Base-by-base conservation (phyloP, 2,888 invertebrate genomes). In the Limenitis camilla region DNA sequence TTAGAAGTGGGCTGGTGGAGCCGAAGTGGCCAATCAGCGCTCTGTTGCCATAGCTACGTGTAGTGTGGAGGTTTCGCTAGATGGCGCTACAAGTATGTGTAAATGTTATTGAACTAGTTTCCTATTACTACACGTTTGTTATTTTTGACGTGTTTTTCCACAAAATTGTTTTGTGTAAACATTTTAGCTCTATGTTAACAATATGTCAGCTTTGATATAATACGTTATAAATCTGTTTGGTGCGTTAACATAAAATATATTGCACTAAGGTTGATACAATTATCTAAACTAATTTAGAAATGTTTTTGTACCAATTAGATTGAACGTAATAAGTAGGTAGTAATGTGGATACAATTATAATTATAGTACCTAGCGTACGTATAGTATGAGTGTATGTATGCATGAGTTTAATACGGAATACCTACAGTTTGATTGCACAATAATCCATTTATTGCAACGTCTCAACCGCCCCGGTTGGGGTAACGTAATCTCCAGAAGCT, bases 401-500 rank as follows among this genome's bases (percentile, higher is more conserved):
- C 35, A 36, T 11, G 3, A 10, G 36, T 36, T 45, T 30, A 36
- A 19, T 32, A 43, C 30, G 10, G 35, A 69, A 69, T 70, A 70
- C 69, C 51, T 55, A 53, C 56, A 53, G 67, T 75, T 74, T 73
- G 79, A 82, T 83, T 80, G 81, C 76, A 79, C 76, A 78, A 80
- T 81, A 81, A 81, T 80, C 76, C 78, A 76, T 77, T 83, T 81
- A 81, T 72, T 74, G 77, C 76, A 74, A 68, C 73, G 77, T 79
- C 78, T 78, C 78, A 71, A 72, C 66, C 69, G 54, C 72, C 61
- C 72, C 67, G 67, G 74, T 75, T 72, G 78, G 78, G 82, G 80
- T 79, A 85, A 83, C 83, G 81, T 82, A 85, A 86, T 85, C 83
- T 81, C 79, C 71, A 72, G 74, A 71, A 72, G 79, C 81, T 76